Evolutionary conservation across 2,888 invertebrate genomes (phyloP).

Genomic region (Lepidonotus clava): DNA sequence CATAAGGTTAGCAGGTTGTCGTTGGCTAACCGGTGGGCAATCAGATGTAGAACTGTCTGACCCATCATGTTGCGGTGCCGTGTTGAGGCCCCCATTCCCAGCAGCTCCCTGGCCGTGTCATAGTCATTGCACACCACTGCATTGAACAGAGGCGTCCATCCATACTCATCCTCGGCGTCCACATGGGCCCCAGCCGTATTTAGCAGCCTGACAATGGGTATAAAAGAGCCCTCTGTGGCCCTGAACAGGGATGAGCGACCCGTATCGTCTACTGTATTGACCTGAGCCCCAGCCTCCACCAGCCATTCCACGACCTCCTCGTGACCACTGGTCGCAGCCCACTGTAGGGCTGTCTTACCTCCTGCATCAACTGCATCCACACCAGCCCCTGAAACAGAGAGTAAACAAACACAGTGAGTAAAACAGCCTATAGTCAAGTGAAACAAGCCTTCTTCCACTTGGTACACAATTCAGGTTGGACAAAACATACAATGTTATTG

Average conservation of each 20-base stretch:
- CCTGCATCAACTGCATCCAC: slow-evolving; percentile 54
- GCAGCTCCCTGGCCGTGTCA: slow-evolving; percentile 41
- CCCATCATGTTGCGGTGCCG: slow-evolving; percentile 38
- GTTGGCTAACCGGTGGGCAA: background rate
- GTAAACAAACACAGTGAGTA: background rate
- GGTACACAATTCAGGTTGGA: too few species aligned
- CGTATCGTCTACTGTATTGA: slow-evolving; percentile 55
- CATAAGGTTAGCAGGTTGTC: slow-evolving; percentile 55
- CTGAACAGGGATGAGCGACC: slow-evolving; percentile 59
- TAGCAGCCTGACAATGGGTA: slow-evolving; percentile 36
- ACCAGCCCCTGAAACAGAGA: slow-evolving; percentile 31
- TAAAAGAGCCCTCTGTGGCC: slow-evolving; percentile 37
- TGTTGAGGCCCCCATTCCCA: slow-evolving; percentile 37
- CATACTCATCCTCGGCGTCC: slow-evolving; percentile 56
- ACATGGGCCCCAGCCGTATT: slow-evolving; percentile 51
- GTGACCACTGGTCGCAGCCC: slow-evolving; percentile 52
- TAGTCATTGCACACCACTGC: slow-evolving; percentile 53
- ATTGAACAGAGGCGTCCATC: slow-evolving; percentile 60
- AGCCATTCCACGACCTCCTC: slow-evolving; percentile 35
- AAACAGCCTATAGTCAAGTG: background rate
- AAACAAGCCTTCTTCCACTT: too few species aligned
- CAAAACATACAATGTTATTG: too few species aligned
- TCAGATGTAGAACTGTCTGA: slow-evolving; percentile 54
- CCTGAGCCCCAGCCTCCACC: slow-evolving; percentile 55
- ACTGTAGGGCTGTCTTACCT: slow-evolving; percentile 59